A percentile compares a stretch with the other conserved stretches of the same genome.
Conservation (phyloP, 2,797 vertebrate genomes). For the Lophius americanus region DNA sequence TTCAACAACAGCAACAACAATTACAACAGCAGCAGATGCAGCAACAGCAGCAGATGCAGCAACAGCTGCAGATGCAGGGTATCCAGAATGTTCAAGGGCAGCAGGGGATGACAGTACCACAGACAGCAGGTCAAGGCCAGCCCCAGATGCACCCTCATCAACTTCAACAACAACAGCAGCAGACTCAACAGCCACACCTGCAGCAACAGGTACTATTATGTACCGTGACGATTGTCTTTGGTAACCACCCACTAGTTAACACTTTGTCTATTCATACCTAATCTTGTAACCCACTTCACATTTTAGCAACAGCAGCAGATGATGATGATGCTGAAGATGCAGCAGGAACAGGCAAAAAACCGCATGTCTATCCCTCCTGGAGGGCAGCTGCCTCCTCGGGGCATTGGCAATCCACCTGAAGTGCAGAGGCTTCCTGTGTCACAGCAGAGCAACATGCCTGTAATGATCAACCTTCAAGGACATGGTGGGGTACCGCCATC, state of each 20-base stretch:
- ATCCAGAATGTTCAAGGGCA: conserved; percentile 78
- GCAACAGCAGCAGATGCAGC: conserved; percentile 79
- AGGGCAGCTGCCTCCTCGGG: conserved; percentile 88
- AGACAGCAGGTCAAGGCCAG: conserved; percentile 79
- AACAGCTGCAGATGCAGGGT: conserved; percentile 84
- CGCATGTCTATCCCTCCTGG: conserved; percentile 90
- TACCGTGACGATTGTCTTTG: background rate
- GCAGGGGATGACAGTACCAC: conserved; percentile 72
- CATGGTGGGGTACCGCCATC: conserved; percentile 90
- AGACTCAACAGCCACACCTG: conserved; percentile 78
- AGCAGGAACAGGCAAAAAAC: conserved; percentile 92
- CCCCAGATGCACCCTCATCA: conserved; percentile 90
- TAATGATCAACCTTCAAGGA: conserved; percentile 95
- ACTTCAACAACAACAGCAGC: conserved; percentile 86
- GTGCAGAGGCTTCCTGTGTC: conserved; percentile 90
- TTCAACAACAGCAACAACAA: conserved; percentile 59
- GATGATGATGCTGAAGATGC: conserved; percentile 98
- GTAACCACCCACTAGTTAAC: background rate
- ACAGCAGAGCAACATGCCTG: conserved; percentile 88
- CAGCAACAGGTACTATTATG: conserved; percentile 81
- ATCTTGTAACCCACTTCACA: conserved; percentile 13
- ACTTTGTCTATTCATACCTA: background rate
- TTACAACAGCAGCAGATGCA: conserved; percentile 73
- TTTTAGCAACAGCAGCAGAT: conserved; percentile 83
- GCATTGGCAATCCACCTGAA: conserved; percentile 86